These are phyloP conservation scores for Drosophila rubida DNA, from an alignment of 2,888 invertebrate species.

Conservation along the genomic window DNA sequence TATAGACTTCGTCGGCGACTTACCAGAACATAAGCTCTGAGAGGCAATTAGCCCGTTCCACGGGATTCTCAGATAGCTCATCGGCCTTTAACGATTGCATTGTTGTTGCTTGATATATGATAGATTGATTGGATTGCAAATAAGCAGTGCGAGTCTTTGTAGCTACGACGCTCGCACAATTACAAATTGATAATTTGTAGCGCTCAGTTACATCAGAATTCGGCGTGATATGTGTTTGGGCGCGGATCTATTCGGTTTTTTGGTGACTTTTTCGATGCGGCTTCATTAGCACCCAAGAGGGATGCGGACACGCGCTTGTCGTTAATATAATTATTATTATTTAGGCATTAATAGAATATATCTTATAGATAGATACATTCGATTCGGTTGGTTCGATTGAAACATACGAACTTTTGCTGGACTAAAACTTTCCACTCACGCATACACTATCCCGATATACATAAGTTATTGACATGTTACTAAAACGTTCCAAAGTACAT, in stretches of 20 bases:
- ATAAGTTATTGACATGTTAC: constrained; percentile 3
- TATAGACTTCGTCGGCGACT: constrained; percentile 52
- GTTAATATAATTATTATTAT: constrained; percentile 75
- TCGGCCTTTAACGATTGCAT: constrained; percentile 84
- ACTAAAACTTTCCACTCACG: constrained; percentile 48
- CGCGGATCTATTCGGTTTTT: constrained; percentile 14
- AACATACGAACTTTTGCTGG: constrained; percentile 3
- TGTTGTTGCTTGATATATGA: constrained; percentile 17
- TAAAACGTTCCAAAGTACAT: constrained; percentile 38
- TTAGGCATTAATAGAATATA: constrained; percentile 43
- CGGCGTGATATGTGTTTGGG: constrained; percentile 5
- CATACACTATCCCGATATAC: constrained; percentile 16
- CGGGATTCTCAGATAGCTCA: constrained; percentile 85
- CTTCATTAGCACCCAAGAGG: constrained; percentile 58
- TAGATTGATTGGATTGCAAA: constrained; percentile 2
- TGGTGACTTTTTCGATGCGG: constrained; percentile 26
- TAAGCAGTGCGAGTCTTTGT: not conserved
- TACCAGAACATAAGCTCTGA: constrained; percentile 88
- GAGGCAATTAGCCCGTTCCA: constrained; percentile 86
- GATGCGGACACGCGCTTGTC: constrained; percentile 60
- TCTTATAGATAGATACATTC: constrained; percentile 27
- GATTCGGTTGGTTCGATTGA: constrained; percentile 13
- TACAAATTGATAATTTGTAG: constrained; percentile 14
- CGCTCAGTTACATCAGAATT: constrained; percentile 43
- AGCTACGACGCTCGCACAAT: constrained; percentile 25